Evolutionary conservation across 2,888 invertebrate genomes (phyloP), one percentile per base, ranked within the genome.

Genomic region (Oxyteleia sp.): DNA sequence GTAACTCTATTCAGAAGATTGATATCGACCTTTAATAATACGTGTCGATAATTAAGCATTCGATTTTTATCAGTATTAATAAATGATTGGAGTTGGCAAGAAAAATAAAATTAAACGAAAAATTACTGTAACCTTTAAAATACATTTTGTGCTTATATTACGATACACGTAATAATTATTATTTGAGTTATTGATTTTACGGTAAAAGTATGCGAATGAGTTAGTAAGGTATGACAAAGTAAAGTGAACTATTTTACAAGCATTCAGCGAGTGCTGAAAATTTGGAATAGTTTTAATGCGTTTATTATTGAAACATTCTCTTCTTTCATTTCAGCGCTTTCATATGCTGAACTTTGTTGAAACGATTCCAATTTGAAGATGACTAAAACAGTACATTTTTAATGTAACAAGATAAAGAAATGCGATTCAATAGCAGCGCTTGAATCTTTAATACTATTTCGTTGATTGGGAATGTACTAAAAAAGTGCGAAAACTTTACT

Each of bases 311-410:
- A 66, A 66, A 15, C 41, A 43, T 57, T 66, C 29, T 55, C 55
- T 74, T 74, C 63, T 23, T 63, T 53, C 20, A 23, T 32, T 55
- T 38, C 26, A 18, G 7, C 23, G 47, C 41, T 75, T 75, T 38
- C 59, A 51, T 59, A 51, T 43, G 47, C 10, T 11, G 29, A 76
- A 68, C 53, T 68, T 76, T 61, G 61, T 78, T 78, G 76, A 78
- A 78, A 69, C 53, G 69, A 69, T 68, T 78, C 69, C 78, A 78
- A 78, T 69, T 69, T 69, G 51, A 26, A 61, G 51, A 59, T 61
- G 76, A 45, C 23, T 69, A 63, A 69, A 78, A 78, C 53, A 53
- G 78, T 68, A 59, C 43, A 68, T 66, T 69, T 79, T 71, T 79
- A 57, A 64, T 69, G 79, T 38, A 71, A 71, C 71, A 43, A 57